Percentiles rank a stretch among this genome's conserved stretches.
phyloP scores from a whole-genome alignment of 2,113 vertebrate genomes.

The Saccopteryx bilineata region DNA sequence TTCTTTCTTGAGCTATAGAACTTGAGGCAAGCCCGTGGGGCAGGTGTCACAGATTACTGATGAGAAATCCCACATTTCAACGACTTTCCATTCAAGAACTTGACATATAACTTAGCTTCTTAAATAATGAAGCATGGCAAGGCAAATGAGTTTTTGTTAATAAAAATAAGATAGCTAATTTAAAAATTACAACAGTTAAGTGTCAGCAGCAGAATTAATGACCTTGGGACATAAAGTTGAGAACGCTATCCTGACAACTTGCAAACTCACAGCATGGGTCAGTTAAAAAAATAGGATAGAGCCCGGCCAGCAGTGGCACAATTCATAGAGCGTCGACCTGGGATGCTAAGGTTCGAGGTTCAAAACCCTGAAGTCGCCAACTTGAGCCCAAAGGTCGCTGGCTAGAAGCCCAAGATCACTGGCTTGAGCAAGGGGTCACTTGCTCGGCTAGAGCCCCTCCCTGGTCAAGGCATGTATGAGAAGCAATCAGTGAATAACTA shows the following conservation, averaged over 20 bases:
- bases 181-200: not conserved
- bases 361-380: too few species aligned
- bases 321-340: too few species aligned
- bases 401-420: too few species aligned
- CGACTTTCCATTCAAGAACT: not conserved
- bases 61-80: constrained; percentile 40
- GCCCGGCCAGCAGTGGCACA: too few species aligned
- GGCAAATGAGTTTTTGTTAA: not conserved
- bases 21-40: constrained; percentile 49
- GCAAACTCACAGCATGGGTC: accelerated
- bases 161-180: not conserved
- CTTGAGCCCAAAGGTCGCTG: too few species aligned
- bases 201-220: not conserved
- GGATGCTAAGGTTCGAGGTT: too few species aligned
- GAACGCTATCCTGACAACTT: not conserved
- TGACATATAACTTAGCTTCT: not conserved
- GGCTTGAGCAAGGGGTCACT: too few species aligned
- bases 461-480: too few species aligned
- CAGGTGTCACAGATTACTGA: constrained; percentile 69
- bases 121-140: not conserved
- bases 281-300: not conserved
- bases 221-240: too few species aligned
- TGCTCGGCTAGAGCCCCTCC: too few species aligned
- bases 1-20: constrained; percentile 79
- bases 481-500: too few species aligned